A percentile compares a stretch with the other conserved stretches of the same genome.
These are phyloP conservation scores for Boloria selene DNA, from an alignment of 2,888 invertebrate species.

Conservation along the genomic window DNA sequence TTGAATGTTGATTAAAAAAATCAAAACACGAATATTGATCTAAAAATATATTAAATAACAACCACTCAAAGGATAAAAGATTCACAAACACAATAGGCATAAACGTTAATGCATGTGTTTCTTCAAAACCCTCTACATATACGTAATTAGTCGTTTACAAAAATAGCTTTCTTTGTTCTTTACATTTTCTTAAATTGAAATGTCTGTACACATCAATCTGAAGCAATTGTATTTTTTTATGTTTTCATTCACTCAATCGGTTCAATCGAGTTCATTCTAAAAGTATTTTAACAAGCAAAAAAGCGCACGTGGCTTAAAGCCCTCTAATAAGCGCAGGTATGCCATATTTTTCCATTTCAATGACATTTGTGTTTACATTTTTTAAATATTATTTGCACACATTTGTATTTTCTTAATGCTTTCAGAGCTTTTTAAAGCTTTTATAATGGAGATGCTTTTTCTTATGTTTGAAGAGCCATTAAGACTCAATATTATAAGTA, in stretches of 20 bases:
- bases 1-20: too few species aligned
- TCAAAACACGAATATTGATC: too few species aligned
- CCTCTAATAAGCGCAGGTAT: slow-evolving; percentile 21
- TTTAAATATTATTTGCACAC: slow-evolving; percentile 4
- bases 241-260: slow-evolving; percentile 32
- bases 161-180: slow-evolving; percentile 14
- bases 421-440: too few species aligned
- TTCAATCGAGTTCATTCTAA: slow-evolving; percentile 29
- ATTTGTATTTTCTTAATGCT: background rate
- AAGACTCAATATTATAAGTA: too few species aligned
- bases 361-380: background rate
- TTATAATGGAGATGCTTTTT: too few species aligned
- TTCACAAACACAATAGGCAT: too few species aligned
- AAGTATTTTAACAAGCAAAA: slow-evolving; percentile 40
- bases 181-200: slow-evolving; percentile 18
- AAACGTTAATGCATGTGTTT: too few species aligned
- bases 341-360: slow-evolving; percentile 11
- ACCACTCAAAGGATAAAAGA: too few species aligned
- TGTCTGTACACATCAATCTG: slow-evolving; percentile 12
- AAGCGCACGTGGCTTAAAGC: slow-evolving; percentile 29
- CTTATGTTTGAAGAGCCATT: too few species aligned
- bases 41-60: too few species aligned
- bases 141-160: background rate
- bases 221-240: slow-evolving; percentile 21
- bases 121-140: background rate